Evolutionary conservation across 2,888 invertebrate species (phyloP), one percentile per base, ranked within the genome.

Genomic region (Petrolisthes manimaculis): DNA sequence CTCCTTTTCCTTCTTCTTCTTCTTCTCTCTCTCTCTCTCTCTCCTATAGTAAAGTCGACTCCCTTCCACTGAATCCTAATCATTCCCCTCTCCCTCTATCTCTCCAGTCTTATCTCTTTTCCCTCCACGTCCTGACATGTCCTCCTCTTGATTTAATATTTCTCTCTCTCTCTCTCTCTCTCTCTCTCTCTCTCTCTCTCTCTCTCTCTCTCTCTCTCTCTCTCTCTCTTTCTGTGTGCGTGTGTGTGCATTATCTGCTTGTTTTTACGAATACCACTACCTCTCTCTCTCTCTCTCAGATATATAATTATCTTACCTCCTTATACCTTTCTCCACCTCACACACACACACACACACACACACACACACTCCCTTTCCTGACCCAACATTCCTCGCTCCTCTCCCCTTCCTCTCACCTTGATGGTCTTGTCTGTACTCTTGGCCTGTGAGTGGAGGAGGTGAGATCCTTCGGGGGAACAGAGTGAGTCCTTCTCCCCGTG

Each of bases 401-500:
- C 8, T 53, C 51, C 14, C 79, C 14, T 55, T 54, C 14, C 12
- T 9, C 54, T 21, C 9, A 86, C 67, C 55, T 86, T 80, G 5
- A 86, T 51, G 8, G 75, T 85, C 80, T 90, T 90, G 69, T 90
- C 90, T n/a, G 74, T 79, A 24, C 88, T 88, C 78, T 71, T 85
- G 55, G 90, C 84, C 14, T 88, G 90, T 12, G 92, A 92, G 81
- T 92, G 91, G 80, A 93, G 88, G 9, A 91, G 74, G 84, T 92
- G 90, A 4, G 93, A 92, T 0, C 93, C 93, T 56, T 92, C 91
- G 0, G 92, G 88, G 21, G 92, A 92, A 89, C 93, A 93, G n/a
- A 93, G 55, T 53, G 91, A 91, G 91, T 93, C 93, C 12, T 91
- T 89, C 37, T 92, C 92, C 3, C 93, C 93, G 90, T 93, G 93